Evolutionary conservation across 2,888 invertebrate species (phyloP), one percentile per base, ranked within the genome.

Genomic region (Lycaena phlaeas): DNA sequence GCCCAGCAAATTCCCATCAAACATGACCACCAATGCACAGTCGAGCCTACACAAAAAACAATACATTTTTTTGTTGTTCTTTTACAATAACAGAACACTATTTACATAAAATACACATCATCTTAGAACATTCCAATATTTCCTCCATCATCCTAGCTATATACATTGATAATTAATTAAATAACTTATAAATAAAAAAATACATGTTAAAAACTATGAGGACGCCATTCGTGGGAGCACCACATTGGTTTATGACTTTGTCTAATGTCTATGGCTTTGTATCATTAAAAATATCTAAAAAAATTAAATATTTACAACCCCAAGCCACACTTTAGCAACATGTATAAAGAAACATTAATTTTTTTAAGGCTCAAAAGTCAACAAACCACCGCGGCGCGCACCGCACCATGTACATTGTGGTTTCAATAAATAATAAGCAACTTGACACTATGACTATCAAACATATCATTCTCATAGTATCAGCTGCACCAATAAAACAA

Each of bases 121-220:
- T 68, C 67, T 63, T 64, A 71, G 69, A 63, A 64, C 73, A 66
- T 57, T 57, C 57, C 61, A 69, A 72, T 72, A 68, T 70, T 61
- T 67, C 64, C 58, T 61, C 64, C 62, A 64, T 53, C 69, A 65
- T 65, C 67, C 72, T 71, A 71, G 72, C 60, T 81, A 77, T 81
- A 61, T 79, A 79, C 76, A 78, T 46, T 18, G 6, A 34, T n/a
- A n/a, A n/a, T n/a, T 30, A 56, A 60, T 72, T 75, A 78, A 81
- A 81, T 73, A 77, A 74, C 79, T 79, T 81, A 81, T 53, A 77
- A 77, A 79, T 63, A 72, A 76, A 75, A 57, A 69, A 77, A 77
- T 75, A 79, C 75, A 77, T 61, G 65, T 58, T 75, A 74, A 71
- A 79, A 77, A 75, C 61, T 59, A 68, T 62, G 56, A 55, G 67